Percentiles rank a stretch among this genome's conserved stretches.
These are phyloP conservation scores for Ictidomys tridecemlineatus DNA, from an alignment of 2,113 vertebrate species.

Conservation along the genomic window DNA sequence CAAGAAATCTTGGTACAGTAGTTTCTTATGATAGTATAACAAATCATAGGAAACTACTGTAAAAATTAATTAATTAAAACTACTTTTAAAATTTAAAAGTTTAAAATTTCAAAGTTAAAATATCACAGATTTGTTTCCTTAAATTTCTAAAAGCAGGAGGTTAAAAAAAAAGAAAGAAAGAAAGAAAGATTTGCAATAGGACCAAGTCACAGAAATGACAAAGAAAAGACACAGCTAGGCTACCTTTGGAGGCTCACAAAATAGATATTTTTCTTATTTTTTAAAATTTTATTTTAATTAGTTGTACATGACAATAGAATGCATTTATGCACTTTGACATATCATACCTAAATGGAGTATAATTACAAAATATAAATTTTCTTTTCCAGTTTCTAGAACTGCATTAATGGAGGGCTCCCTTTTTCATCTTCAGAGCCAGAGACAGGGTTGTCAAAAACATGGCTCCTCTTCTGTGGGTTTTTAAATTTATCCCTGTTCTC, in stretches of 20 bases:
- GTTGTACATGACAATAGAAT: too few species aligned
- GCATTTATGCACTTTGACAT: too few species aligned
- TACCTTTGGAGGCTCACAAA: background rate
- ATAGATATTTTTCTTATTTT: too few species aligned
- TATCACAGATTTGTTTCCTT: background rate
- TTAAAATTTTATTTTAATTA: too few species aligned
- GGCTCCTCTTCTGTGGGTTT: background rate
- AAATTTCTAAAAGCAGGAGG: background rate
- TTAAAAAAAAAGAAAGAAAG: background rate
- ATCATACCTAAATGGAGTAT: too few species aligned
- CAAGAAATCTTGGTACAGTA: background rate
- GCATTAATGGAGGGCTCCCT: background rate
- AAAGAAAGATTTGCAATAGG: background rate
- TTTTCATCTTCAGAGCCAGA: background rate
- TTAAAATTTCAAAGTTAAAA: background rate
- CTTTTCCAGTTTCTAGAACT: background rate
- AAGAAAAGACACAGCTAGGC: background rate
- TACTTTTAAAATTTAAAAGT: too few species aligned
- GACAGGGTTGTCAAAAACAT: background rate
- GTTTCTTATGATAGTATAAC: background rate
- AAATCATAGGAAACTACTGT: background rate
- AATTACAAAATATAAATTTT: too few species aligned
- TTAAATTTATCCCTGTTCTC: background rate
- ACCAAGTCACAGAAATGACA: background rate
- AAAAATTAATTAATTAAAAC: too few species aligned